These are phyloP conservation scores for Sesamia nonagrioides DNA, from an alignment of 1,140 invertebrate genomes.

Conservation along the genomic window DNA sequence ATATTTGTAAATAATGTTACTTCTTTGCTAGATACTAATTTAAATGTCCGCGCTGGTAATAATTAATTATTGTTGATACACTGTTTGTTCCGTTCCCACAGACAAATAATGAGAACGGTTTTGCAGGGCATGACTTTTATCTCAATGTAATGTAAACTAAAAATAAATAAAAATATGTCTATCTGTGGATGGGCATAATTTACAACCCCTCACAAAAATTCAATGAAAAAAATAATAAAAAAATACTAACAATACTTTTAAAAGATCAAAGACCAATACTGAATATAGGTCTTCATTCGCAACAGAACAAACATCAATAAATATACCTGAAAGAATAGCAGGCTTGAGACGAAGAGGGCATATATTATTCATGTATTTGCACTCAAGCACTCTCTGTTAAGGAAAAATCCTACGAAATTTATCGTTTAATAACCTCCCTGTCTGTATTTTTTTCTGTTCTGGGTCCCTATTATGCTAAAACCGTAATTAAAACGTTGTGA, in stretches of 20 bases:
- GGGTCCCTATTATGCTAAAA: too few relatives aligned
- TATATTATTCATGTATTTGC: conserved; percentile 30
- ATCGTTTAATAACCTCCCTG: conserved; percentile 31
- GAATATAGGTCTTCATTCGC: background rate
- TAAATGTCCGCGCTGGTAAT: too few relatives aligned
- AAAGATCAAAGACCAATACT: conserved; percentile 8
- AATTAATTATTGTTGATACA: too few relatives aligned
- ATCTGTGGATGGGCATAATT: too few relatives aligned
- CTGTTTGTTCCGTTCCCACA: too few relatives aligned
- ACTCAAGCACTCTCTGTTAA: conserved; percentile 23
- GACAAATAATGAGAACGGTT: too few relatives aligned
- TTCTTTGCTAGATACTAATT: too few relatives aligned
- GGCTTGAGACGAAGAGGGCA: conserved; percentile 6
- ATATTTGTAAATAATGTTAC: too few relatives aligned
- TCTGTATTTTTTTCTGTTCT: background rate
- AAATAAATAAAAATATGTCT: too few relatives aligned
- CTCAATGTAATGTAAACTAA: too few relatives aligned
- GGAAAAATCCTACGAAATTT: conserved; percentile 37
- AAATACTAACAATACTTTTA: background rate
- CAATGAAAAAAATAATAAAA: background rate
- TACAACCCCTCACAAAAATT: background rate
- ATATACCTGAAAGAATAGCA: conserved; percentile 5
- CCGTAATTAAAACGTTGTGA: too few relatives aligned
- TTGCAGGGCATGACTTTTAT: too few relatives aligned
- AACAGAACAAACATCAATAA: conserved; percentile 27